Conservation (phyloP, 1,140 invertebrate genomes). For the Drosophila bipectinata region DNA sequence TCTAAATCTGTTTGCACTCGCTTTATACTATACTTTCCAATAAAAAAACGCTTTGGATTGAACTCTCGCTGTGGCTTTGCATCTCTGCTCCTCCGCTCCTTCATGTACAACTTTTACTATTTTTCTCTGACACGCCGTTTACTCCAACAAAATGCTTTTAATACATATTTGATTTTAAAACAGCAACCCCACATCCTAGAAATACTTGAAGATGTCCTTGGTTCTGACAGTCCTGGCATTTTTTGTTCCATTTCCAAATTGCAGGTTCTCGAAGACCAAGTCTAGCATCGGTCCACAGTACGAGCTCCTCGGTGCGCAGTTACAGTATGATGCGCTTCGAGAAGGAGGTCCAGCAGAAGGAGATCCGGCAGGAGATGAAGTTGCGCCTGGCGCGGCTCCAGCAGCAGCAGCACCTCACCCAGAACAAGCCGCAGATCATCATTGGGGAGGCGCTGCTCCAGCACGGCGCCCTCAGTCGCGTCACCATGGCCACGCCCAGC, state of each 20-base stretch:
- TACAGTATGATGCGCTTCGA: slow-evolving; percentile 91
- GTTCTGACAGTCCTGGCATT: background rate
- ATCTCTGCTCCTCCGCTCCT: slow-evolving; percentile 21
- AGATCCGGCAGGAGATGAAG: slow-evolving; percentile 89
- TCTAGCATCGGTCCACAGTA: slow-evolving; percentile 91
- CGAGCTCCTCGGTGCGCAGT: slow-evolving; percentile 90
- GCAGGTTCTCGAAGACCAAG: slow-evolving; percentile 92
- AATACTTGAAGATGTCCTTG: background rate
- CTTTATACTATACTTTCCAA: slow-evolving; percentile 32
- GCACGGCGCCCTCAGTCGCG: slow-evolving; percentile 68
- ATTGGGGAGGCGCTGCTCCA: slow-evolving; percentile 75
- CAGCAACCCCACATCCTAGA: slow-evolving; percentile 31
- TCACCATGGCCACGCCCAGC: slow-evolving; percentile 87
- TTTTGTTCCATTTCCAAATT: slow-evolving; percentile 7
- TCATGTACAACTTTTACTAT: slow-evolving; percentile 20
- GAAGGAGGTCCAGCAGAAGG: slow-evolving; percentile 90
- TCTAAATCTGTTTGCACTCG: slow-evolving; percentile 20
- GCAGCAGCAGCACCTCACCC: slow-evolving; percentile 76
- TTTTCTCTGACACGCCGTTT: slow-evolving; percentile 32
- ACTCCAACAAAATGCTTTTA: slow-evolving; percentile 41
- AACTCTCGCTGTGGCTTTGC: slow-evolving; percentile 35
- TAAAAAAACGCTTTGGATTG: slow-evolving; percentile 35
- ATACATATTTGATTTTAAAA: slow-evolving; percentile 38
- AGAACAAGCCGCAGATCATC: slow-evolving; percentile 82
- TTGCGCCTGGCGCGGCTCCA: slow-evolving; percentile 88